Conservation (phyloP, 2,113 vertebrate genomes). For the Scophthalmus maximus region DNA sequence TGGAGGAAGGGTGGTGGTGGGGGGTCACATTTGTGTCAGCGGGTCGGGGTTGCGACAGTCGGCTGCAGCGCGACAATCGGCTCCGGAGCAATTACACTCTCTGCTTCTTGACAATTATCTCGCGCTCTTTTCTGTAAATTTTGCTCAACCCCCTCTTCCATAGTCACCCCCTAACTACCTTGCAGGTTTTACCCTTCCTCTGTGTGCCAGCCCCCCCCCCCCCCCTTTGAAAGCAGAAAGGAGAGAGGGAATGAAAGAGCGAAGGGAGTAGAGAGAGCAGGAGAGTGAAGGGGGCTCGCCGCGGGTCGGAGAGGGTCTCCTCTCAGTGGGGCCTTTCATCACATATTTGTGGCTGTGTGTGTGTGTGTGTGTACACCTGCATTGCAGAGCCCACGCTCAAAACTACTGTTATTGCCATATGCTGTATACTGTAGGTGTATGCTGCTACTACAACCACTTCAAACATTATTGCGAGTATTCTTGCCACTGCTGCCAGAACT, state of each 20-base stretch:
- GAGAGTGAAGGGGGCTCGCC: slow-evolving; percentile 44
- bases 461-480: not conserved
- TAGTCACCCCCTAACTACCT: slow-evolving; percentile 53
- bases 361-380: slow-evolving; percentile 74
- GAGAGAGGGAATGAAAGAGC: slow-evolving; percentile 28
- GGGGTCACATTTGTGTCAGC: slow-evolving; percentile 98
- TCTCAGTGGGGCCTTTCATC: slow-evolving; percentile 76
- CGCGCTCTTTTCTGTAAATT: slow-evolving; percentile 11
- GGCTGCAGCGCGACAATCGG: slow-evolving; percentile 89
- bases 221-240: slow-evolving; percentile 46
- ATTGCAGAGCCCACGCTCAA: slow-evolving; percentile 43
- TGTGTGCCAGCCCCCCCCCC: slow-evolving; percentile 70
- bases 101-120: slow-evolving; percentile 75
- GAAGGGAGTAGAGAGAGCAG: slow-evolving; percentile 11
- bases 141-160: not conserved
- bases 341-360: slow-evolving; percentile 68
- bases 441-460: not conserved
- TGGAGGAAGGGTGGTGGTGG: slow-evolving; percentile 81
- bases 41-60: slow-evolving; percentile 90
- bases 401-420: slow-evolving; percentile 1
- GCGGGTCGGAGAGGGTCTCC: slow-evolving; percentile 74
- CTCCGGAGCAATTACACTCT: slow-evolving; percentile 85
- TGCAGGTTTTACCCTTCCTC: slow-evolving; percentile 82
- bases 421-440: slow-evolving; percentile 12
- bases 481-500: not conserved